These are phyloP conservation scores for Pyxicephalus adspersus DNA, from an alignment of 2,113 vertebrate genomes.

Conservation along the genomic window DNA sequence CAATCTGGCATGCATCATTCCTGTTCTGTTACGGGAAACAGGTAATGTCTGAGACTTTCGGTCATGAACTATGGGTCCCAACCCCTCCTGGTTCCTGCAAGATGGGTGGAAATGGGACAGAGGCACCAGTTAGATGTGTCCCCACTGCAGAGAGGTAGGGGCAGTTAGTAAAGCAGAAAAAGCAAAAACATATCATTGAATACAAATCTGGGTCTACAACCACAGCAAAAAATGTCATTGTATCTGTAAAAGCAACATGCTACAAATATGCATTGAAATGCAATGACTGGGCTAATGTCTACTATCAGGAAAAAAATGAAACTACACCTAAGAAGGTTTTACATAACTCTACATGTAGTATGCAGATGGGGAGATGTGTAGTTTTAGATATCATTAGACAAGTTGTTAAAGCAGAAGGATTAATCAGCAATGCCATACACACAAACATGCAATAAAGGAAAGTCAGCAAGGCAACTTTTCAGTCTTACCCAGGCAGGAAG, in stretches of 20 bases:
- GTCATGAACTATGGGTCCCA: conserved; percentile 95
- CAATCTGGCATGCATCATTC: conserved; percentile 98
- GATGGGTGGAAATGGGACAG: conserved; percentile 87
- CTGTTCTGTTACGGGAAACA: conserved; percentile 99
- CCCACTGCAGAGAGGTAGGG: conserved; percentile 70
- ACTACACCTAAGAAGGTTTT: background rate
- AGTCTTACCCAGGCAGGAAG: conserved; percentile 92
- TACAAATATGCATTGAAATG: conserved; percentile 9
- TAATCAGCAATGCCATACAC: conserved; percentile 50
- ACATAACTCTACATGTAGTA: background rate
- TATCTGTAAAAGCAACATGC: conserved; percentile 53
- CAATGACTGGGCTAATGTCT: background rate
- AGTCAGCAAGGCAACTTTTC: conserved; percentile 56
- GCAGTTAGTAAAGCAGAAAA: conserved; percentile 77
- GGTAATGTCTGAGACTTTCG: conserved; percentile 99
- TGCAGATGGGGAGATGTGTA: background rate
- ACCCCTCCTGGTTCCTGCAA: conserved; percentile 97
- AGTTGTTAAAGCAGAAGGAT: background rate
- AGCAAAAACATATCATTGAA: conserved; percentile 57
- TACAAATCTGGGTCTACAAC: conserved; percentile 21
- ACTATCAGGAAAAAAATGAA: background rate
- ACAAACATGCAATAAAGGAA: conserved; percentile 66
- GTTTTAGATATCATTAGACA: background rate
- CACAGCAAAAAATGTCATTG: conserved; percentile 56
- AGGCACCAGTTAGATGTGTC: conserved; percentile 84